These are phyloP conservation scores for Coptotermes formosanus DNA, from an alignment of 1,140 invertebrate species.

Conservation along the genomic window DNA sequence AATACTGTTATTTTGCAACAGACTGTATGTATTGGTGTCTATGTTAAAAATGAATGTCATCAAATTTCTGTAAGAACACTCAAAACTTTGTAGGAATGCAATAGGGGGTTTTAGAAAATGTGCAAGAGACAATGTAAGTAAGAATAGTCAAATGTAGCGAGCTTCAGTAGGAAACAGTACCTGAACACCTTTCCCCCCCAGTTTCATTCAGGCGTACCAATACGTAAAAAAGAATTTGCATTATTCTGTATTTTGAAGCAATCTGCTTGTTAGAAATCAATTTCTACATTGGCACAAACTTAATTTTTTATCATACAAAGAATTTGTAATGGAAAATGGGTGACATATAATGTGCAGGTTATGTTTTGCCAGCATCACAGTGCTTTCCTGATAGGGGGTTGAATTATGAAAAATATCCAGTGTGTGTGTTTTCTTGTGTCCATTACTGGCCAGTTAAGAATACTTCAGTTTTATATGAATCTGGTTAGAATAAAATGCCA, in stretches of 20 bases:
- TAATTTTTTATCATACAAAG: neutral
- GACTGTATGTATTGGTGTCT: neutral
- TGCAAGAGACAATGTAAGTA: neutral
- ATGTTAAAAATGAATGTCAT: neutral
- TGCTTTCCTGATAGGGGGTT: no score
- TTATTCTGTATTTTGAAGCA: neutral
- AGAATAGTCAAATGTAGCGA: neutral
- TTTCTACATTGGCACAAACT: neutral
- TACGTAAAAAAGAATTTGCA: neutral
- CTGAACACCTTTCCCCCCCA: no score
- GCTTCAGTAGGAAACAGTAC: neutral
- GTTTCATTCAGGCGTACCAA: neutral
- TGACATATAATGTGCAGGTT: no score
- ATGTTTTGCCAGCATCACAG: no score
- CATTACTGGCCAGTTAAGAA: no score
- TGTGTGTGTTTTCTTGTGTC: no score
- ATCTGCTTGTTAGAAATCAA: neutral
- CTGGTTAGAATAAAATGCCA: neutral
- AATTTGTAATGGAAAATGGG: neutral
- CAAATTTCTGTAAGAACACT: neutral
- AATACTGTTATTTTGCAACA: neutral
- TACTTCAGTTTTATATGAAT: neutral
- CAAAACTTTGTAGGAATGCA: neutral
- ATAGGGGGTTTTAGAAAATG: neutral
- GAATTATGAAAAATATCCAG: no score